Percentiles rank a stretch among this genome's conserved stretches.
Conservation (phyloP, 2,888 invertebrate species). For the Leptopilina syphax region DNA sequence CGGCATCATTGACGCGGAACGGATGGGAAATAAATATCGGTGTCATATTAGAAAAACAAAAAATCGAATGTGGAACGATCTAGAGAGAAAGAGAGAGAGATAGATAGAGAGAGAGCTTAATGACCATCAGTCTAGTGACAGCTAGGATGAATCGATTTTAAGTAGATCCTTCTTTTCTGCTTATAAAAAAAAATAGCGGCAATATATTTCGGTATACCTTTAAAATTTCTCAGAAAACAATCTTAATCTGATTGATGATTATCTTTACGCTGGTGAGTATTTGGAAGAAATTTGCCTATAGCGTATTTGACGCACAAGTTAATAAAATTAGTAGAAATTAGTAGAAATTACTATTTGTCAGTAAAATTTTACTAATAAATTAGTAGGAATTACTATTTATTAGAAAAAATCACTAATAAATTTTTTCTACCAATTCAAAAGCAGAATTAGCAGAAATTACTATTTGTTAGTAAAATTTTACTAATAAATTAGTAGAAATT, state of each 20-base stretch:
- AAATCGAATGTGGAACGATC: conserved; percentile 56
- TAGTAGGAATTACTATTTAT: too few species aligned
- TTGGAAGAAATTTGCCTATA: too few species aligned
- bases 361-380: too few species aligned
- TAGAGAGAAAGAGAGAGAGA: conserved; percentile 37
- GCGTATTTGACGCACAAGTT: too few species aligned
- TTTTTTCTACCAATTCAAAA: too few species aligned
- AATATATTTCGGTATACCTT: conserved; percentile 37
- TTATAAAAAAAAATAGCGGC: conserved; percentile 46
- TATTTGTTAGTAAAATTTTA: too few species aligned
- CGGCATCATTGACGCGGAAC: conserved; percentile 49
- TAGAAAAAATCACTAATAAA: too few species aligned
- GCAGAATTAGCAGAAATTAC: too few species aligned
- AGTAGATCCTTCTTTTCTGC: conserved; percentile 44
- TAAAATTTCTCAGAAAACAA: neutral
- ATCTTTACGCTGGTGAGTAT: conserved; percentile 41
- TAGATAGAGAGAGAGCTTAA: conserved; percentile 53
- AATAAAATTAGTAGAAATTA: too few species aligned
- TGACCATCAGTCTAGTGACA: conserved; percentile 62
- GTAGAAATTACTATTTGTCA: too few species aligned
- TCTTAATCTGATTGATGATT: conserved; percentile 70
- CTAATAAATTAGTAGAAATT: too few species aligned
- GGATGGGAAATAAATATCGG: conserved; percentile 58
- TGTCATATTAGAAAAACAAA: conserved; percentile 44
- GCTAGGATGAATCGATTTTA: conserved; percentile 64